These are phyloP conservation scores for Allenopithecus nigroviridis DNA, from an alignment of 2,797 vertebrate genomes.

Conservation along the genomic window DNA sequence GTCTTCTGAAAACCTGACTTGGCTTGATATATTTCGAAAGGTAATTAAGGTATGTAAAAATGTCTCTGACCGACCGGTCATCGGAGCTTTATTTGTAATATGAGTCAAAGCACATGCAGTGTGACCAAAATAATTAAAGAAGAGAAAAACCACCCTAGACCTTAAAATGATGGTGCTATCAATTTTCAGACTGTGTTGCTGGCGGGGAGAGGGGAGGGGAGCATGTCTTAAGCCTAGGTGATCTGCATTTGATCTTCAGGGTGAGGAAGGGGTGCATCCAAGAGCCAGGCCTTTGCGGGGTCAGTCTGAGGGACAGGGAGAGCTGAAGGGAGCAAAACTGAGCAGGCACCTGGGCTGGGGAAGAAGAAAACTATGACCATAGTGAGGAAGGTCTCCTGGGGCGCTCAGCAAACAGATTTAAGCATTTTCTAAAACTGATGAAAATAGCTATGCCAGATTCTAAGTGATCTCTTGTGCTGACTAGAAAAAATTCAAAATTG, in stretches of 20 bases:
- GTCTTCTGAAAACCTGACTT: neutral
- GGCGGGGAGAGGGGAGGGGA: neutral
- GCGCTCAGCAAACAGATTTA: neutral
- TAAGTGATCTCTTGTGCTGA: neutral
- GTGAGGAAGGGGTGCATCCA: rapidly evolving
- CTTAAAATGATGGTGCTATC: neutral
- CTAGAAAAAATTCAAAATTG: neutral
- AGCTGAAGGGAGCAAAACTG: rapidly evolving
- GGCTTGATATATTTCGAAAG: neutral
- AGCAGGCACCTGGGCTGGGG: neutral
- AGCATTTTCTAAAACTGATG: neutral
- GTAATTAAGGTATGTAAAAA: slow-evolving; percentile 39
- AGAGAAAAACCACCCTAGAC: slow-evolving; percentile 31
- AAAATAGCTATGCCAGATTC: neutral
- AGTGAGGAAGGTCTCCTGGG: rapidly evolving
- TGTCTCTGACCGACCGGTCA: neutral
- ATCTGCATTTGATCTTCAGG: neutral
- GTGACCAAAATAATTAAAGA: slow-evolving; percentile 64
- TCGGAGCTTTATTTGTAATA: slow-evolving; percentile 23
- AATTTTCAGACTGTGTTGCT: neutral
- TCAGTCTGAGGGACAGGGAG: neutral
- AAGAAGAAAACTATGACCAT: neutral
- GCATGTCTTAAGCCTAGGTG: rapidly evolving
- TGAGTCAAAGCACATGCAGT: slow-evolving; percentile 47
- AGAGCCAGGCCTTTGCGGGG: neutral